These are phyloP conservation scores for Dorcus parallelipipedus DNA, from an alignment of 2,888 invertebrate species.

Conservation along the genomic window DNA sequence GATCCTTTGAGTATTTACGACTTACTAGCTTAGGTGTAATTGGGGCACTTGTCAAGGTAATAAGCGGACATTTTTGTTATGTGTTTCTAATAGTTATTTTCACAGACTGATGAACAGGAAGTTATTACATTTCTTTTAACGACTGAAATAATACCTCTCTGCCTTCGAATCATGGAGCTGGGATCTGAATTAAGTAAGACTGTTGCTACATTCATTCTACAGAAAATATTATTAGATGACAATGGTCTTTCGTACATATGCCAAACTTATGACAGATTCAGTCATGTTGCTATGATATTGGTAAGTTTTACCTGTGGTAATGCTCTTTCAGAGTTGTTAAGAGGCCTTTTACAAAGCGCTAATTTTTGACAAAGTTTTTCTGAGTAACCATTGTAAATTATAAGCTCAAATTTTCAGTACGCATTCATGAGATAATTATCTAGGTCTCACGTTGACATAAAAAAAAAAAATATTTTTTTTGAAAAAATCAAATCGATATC, in stretches of 20 bases:
- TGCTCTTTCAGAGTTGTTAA: no score
- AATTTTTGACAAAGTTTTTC: no score
- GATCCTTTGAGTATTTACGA: constrained; percentile 97
- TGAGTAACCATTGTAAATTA: no score
- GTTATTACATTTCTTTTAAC: constrained; percentile 97
- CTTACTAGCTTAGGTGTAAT: constrained; percentile 99
- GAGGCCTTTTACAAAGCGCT: no score
- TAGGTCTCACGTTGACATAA: no score
- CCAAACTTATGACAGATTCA: constrained; percentile 98
- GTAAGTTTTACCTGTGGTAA: no score
- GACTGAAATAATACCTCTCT: constrained; percentile 98
- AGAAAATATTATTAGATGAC: constrained; percentile 97
- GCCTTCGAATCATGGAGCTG: constrained; percentile 98
- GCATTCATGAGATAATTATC: no score
- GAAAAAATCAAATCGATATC: no score
- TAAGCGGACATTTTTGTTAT: constrained; percentile 15
- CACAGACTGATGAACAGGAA: constrained; percentile 93
- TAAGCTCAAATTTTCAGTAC: no score
- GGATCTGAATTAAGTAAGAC: constrained; percentile 99
- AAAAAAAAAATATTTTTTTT: no score
- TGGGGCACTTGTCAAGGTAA: constrained; percentile 92
- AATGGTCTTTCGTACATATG: constrained; percentile 97
- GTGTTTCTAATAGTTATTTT: no score
- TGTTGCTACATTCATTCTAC: constrained; percentile 98
- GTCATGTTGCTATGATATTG: constrained; percentile 98